These are phyloP conservation scores for Acestrorhynchus altus DNA, from an alignment of 2,797 vertebrate species.

Conservation along the genomic window DNA sequence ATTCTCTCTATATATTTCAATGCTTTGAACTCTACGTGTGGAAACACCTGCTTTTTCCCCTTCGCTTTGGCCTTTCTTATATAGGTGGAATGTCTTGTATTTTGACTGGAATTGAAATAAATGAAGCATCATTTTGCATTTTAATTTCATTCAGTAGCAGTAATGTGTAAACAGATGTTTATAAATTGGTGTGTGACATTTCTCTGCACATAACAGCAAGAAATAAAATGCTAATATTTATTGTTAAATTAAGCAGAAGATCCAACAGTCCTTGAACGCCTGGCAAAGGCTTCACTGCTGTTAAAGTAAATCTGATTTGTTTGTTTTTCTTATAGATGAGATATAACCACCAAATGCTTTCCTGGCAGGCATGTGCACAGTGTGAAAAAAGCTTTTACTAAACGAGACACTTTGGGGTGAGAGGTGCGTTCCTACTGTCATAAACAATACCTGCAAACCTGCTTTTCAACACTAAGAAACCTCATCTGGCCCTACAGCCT, in stretches of 20 bases:
- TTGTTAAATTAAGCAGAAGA: constrained; percentile 29
- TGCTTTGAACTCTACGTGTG: too few species aligned
- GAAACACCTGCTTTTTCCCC: too few species aligned
- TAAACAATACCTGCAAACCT: constrained; percentile 22
- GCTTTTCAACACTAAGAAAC: constrained; percentile 25
- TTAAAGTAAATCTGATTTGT: constrained; percentile 41
- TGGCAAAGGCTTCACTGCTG: neutral
- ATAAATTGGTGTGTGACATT: too few species aligned
- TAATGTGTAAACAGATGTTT: neutral
- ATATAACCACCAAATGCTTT: neutral
- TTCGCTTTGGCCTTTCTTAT: too few species aligned
- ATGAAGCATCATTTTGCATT: too few species aligned
- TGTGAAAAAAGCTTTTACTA: neutral
- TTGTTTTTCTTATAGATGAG: neutral
- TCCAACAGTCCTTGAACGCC: neutral
- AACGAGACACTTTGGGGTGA: neutral
- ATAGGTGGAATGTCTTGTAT: too few species aligned
- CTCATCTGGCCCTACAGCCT: constrained; percentile 47
- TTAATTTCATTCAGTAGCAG: neutral
- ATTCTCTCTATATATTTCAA: too few species aligned
- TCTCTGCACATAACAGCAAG: too few species aligned
- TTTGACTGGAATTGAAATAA: too few species aligned
- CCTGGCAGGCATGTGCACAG: neutral
- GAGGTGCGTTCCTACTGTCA: constrained; percentile 7
- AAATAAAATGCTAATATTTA: constrained; percentile 39